Base-by-base conservation (phyloP, 2,888 invertebrate species). In the Bursaphelenchus okinawaensis region DNA sequence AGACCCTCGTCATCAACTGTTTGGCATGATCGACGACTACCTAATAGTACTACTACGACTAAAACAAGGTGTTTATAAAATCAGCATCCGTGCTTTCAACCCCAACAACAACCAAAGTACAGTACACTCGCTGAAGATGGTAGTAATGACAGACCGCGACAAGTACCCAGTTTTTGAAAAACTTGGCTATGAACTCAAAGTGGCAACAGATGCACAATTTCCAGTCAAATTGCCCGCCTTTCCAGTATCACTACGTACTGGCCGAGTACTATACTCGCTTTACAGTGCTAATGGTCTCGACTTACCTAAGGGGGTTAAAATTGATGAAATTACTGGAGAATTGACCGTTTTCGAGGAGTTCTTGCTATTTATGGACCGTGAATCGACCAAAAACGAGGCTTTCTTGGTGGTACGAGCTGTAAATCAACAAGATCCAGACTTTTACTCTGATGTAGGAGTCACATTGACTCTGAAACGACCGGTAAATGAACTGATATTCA, bases 101-200 rank as follows among this genome's bases (percentile, higher is more conserved):
- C 60, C 60, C 4, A 20, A 20, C 16, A 50, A 59, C 22, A 23
- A 29, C 22, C 50, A 59, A 20, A 59, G 50, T 12, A 54, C 26
- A 12, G 19, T n/a, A 16, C 60, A 59, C 19, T 59, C 60, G 55
- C 54, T 55, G 55, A 19, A 31, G 16, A 62, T 62, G 55, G 70
- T 81, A 0, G 76, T 76, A 9, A 81, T 82, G 79, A 68, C 70
- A 0, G 77, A 79, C 55, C 61, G 78, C 7, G 77, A 78, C 59
- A 79, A 79, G 40, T 81, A 78, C 62, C 81, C 81, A 9, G 80
- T 81, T 20, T 81, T 81, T 65, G 74, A 76, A 4, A 71, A 74
- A 55, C 66, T 81, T 9, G 74, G 75, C 19, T 80, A 82, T 51
- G 75, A 80, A 61, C 66, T 80, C 54, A 65, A 77, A 52, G 79